Evolutionary conservation across 2,888 invertebrate species (phyloP).

Genomic region (Elysia crispata): DNA sequence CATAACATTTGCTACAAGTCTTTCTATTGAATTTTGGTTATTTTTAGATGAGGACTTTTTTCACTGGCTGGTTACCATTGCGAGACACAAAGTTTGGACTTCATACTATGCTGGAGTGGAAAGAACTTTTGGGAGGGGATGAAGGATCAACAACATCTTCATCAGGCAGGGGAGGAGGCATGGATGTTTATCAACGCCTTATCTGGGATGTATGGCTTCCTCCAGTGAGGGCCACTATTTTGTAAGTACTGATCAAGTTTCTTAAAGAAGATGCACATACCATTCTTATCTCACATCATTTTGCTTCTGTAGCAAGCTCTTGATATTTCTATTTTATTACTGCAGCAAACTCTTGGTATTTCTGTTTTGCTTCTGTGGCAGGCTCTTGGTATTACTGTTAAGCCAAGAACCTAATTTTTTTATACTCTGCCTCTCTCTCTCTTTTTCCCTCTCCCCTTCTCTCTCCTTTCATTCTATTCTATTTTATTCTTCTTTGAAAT

Average conservation of each 20-base stretch:
- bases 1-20: no score
- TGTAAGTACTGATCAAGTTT: conserved; percentile 80
- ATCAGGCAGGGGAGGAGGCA: conserved; percentile 50
- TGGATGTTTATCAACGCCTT: conserved; percentile 86
- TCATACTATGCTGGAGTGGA: conserved; percentile 77
- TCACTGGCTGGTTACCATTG: conserved; percentile 86
- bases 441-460: no score
- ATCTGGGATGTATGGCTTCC: conserved; percentile 95
- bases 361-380: no score
- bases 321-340: no score
- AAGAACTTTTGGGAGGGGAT: conserved; percentile 75
- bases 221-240: conserved; percentile 85
- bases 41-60: conserved; percentile 83
- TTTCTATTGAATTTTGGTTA: not conserved
- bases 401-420: no score
- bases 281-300: no score
- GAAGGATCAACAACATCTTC: conserved; percentile 43
- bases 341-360: no score
- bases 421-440: no score
- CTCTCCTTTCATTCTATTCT: not conserved
- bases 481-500: not conserved
- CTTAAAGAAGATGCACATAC: no score
- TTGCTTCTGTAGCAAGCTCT: no score
- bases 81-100: conserved; percentile 77
- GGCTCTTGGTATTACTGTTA: no score